These are phyloP conservation scores for Lapara coniferarum DNA, from an alignment of 2,888 invertebrate species.

Conservation along the genomic window DNA sequence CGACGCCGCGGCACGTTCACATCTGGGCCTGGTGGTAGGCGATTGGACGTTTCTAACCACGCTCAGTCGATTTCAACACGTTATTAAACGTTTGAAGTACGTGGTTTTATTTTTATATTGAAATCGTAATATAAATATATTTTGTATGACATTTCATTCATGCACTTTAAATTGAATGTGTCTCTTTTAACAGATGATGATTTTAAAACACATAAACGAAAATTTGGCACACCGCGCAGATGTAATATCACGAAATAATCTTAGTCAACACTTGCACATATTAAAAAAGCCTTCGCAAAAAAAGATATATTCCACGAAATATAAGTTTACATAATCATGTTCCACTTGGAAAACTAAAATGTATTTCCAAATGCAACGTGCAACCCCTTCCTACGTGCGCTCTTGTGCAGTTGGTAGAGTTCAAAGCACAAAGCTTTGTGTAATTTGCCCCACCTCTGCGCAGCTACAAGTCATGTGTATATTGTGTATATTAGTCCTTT, in stretches of 20 bases:
- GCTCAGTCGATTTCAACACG: neutral
- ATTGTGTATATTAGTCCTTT: neutral
- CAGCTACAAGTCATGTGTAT: neutral
- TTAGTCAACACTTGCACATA: no score
- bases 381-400: neutral
- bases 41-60: neutral
- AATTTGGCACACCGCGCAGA: no score
- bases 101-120: no score
- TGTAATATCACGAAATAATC: no score
- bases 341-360: neutral
- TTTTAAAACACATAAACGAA: no score
- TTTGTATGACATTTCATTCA: no score
- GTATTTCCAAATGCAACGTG: neutral
- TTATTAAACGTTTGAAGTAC: neutral
- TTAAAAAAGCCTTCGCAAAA: no score
- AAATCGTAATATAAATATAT: no score
- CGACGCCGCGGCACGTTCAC: neutral
- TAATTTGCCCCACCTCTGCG: neutral
- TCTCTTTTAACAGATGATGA: no score
- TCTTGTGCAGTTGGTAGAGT: neutral
- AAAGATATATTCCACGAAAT: no score
- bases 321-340: no score
- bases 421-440: slow-evolving; percentile 16
- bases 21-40: neutral
- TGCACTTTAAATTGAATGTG: no score